Evolutionary conservation across 2,888 invertebrate species (phyloP).

Genomic region (Megastigmus dorsalis): DNA sequence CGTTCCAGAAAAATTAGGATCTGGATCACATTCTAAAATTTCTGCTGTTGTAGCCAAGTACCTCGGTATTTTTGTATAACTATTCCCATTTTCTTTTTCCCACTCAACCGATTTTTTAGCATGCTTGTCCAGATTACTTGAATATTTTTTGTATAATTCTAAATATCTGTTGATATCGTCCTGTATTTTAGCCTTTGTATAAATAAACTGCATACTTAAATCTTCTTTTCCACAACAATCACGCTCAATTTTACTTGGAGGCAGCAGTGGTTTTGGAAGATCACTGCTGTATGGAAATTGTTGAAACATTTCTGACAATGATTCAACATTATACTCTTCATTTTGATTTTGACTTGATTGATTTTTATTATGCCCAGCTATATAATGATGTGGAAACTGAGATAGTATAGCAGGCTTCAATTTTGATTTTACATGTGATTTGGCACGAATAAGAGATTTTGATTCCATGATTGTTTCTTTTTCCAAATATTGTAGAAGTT

Average conservation of each 20-base stretch:
- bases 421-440: constrained; percentile 47
- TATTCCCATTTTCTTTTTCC: constrained; percentile 35
- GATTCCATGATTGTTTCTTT: too few relatives aligned
- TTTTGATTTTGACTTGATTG: neutral
- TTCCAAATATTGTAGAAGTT: too few relatives aligned
- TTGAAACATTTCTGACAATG: constrained; percentile 59
- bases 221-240: constrained; percentile 61
- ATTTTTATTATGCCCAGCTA: constrained; percentile 64
- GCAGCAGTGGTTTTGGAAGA: constrained; percentile 69
- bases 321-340: constrained; percentile 20
- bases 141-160: constrained; percentile 60
- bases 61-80: constrained; percentile 60
- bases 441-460: constrained; percentile 33
- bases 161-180: constrained; percentile 63
- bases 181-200: constrained; percentile 62
- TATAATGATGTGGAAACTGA: constrained; percentile 60
- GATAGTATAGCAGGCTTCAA: constrained; percentile 58
- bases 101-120: constrained; percentile 60
- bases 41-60: constrained; percentile 67
- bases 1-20: constrained; percentile 68
- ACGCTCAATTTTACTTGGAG: constrained; percentile 59
- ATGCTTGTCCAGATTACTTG: constrained; percentile 56
- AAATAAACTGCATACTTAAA: constrained; percentile 64
- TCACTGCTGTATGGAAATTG: constrained; percentile 67
- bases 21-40: constrained; percentile 68